phyloP scores from a whole-genome alignment of 2,797 vertebrate genomes.

The Falco novaeseelandiae region DNA sequence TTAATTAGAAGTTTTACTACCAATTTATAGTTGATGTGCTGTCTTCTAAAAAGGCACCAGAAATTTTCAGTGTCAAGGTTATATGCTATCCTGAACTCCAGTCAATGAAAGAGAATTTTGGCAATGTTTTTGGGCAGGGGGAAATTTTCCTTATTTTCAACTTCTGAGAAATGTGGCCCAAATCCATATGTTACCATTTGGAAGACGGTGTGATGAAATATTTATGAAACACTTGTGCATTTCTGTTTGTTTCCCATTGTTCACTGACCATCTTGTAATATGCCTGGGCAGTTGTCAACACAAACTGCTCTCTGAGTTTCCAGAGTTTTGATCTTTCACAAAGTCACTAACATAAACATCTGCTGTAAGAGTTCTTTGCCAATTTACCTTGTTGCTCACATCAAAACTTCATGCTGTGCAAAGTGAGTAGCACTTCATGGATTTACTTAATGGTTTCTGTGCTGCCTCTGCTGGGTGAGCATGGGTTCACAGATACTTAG shows the following conservation, averaged over 20 bases:
- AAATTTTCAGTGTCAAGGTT: background rate
- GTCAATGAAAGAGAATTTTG: background rate
- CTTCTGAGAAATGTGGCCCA: background rate
- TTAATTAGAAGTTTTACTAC: background rate
- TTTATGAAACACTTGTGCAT: background rate
- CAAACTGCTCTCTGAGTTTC: background rate
- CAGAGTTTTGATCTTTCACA: background rate
- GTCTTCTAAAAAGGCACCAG: background rate
- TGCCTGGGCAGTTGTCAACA: background rate
- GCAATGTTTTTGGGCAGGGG: background rate
- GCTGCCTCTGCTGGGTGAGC: background rate
- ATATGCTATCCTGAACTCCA: background rate
- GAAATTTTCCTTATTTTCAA: background rate
- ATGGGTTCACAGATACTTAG: background rate
- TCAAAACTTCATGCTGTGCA: background rate
- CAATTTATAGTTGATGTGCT: background rate
- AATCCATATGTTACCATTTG: background rate
- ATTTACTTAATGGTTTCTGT: background rate
- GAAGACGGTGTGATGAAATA: background rate
- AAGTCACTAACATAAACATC: background rate
- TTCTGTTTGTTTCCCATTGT: background rate
- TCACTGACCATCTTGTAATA: background rate
- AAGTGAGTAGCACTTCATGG: background rate
- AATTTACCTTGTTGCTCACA: background rate
- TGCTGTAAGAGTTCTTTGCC: background rate